Conservation (phyloP, 2,888 invertebrate genomes). For the Torymus aiolomorphi region DNA sequence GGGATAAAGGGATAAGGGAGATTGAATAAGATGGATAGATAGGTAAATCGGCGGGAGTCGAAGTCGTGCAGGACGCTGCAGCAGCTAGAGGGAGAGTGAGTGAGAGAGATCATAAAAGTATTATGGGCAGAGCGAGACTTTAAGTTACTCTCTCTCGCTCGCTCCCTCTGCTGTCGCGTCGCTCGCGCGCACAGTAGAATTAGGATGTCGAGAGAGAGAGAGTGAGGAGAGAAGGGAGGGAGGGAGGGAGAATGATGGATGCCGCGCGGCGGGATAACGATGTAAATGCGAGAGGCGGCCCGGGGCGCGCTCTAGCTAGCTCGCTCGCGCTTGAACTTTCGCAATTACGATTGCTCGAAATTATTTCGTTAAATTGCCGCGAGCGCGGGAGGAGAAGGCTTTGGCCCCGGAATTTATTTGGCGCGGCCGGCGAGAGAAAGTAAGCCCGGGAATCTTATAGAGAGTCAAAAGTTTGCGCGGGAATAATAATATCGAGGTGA, state of each 20-base stretch:
- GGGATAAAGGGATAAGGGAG: conserved; percentile 46
- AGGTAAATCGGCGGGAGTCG: conserved; percentile 27
- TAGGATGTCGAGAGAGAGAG: conserved; percentile 29
- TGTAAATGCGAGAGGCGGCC: conserved; percentile 26
- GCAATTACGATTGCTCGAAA: conserved; percentile 49
- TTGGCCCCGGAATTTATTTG: conserved; percentile 26
- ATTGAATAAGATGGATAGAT: conserved; percentile 54
- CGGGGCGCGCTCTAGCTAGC: conserved; percentile 5
- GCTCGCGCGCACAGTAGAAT: conserved; percentile 44
- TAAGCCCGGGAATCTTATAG: conserved; percentile 20
- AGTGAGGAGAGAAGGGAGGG: neutral
- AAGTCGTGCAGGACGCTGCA: conserved; percentile 8
- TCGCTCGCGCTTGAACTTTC: conserved; percentile 32
- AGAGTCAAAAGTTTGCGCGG: conserved; percentile 15
- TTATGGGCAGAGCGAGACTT: conserved; percentile 42
- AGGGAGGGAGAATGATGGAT: conserved; percentile 57
- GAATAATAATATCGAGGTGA: neutral
- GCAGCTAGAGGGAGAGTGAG: neutral
- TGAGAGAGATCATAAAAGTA: conserved; percentile 52
- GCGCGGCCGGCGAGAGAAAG: neutral
- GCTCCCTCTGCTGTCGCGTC: conserved; percentile 13
- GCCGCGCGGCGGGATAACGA: conserved; percentile 57
- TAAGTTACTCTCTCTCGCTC: conserved; percentile 42
- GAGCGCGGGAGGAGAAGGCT: neutral
- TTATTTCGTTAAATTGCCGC: conserved; percentile 45